Evolutionary conservation across 2,797 vertebrate genomes (phyloP).

Genomic region (Myotis myotis): DNA sequence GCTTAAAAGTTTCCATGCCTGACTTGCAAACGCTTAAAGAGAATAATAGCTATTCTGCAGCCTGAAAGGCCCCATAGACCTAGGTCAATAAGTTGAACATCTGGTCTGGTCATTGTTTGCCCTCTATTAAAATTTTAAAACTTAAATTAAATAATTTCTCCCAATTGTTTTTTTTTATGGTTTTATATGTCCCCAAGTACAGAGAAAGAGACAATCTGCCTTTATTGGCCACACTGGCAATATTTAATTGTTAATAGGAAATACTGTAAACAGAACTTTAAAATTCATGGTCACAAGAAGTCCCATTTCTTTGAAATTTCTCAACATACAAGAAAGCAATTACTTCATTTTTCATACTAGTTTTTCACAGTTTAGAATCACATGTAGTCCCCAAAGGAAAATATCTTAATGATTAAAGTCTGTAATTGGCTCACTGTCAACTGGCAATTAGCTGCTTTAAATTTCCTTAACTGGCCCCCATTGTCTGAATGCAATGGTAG

Average conservation of each 20-base stretch:
- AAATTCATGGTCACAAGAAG: neutral
- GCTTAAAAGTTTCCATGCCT: constrained; percentile 72
- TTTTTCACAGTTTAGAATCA: neutral
- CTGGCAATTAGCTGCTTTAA: neutral
- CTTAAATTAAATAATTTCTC: constrained; percentile 53
- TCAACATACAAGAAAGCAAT: neutral
- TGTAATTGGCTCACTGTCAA: neutral
- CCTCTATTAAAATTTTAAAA: constrained; percentile 8
- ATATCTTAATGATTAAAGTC: constrained; percentile 11
- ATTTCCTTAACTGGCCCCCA: neutral
- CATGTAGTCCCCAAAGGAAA: neutral
- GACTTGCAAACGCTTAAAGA: constrained; percentile 4
- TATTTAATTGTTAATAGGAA: constrained; percentile 32
- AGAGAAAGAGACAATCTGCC: neutral
- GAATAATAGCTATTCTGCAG: constrained; percentile 47
- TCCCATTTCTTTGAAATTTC: constrained; percentile 2
- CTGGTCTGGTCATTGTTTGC: constrained; percentile 12
- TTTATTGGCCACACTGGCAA: constrained; percentile 1
- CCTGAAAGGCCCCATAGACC: constrained; percentile 22
- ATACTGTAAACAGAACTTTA: neutral
- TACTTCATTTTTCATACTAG: neutral
- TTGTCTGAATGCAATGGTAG: neutral
- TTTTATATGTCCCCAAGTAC: neutral
- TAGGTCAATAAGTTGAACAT: constrained; percentile 44
- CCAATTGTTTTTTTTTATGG: constrained; percentile 25